Percentiles rank a stretch among this genome's conserved stretches.
Conservation (phyloP, 1,140 invertebrate species). For the Paramacrobiotus metropolitanus region DNA sequence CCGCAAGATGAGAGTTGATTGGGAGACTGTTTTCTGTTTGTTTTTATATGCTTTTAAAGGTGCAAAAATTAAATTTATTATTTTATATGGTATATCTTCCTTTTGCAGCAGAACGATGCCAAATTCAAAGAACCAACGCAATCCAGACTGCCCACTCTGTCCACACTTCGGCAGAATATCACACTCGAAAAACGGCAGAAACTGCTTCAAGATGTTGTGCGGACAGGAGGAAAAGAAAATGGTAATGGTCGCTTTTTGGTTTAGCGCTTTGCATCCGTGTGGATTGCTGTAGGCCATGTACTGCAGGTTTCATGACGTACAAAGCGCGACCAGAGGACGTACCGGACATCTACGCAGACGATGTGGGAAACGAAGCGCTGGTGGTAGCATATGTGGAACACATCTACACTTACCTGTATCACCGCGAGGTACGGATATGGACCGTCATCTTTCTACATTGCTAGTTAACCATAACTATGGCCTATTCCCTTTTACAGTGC, state of each 20-base stretch:
- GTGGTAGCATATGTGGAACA: slow-evolving; percentile 58
- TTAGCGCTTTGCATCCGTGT: too few species aligned
- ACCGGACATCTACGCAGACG: slow-evolving; percentile 46
- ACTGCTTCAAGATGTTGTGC: background rate
- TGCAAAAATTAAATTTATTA: too few species aligned
- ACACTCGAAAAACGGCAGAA: background rate
- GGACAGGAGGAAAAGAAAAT: background rate
- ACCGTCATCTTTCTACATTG: slow-evolving; percentile 9
- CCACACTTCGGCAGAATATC: background rate
- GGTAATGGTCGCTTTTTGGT: too few species aligned
- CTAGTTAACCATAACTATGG: too few species aligned
- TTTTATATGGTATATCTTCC: too few species aligned
- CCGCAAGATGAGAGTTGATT: too few species aligned
- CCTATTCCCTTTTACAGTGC: too few species aligned
- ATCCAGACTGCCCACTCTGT: slow-evolving; percentile 6
- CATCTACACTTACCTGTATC: slow-evolving; percentile 51
- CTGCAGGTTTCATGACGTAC: background rate
- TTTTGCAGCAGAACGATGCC: too few species aligned
- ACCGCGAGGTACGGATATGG: slow-evolving; percentile 34
- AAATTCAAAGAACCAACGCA: too few species aligned
- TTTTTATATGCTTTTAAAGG: too few species aligned
- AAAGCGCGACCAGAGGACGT: slow-evolving; percentile 15
- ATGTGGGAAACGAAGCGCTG: slow-evolving; percentile 44
- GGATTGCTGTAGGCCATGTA: too few species aligned
- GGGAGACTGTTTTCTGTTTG: too few species aligned